Conservation (phyloP, 2,113 vertebrate genomes). For the Lathamus discolor region DNA sequence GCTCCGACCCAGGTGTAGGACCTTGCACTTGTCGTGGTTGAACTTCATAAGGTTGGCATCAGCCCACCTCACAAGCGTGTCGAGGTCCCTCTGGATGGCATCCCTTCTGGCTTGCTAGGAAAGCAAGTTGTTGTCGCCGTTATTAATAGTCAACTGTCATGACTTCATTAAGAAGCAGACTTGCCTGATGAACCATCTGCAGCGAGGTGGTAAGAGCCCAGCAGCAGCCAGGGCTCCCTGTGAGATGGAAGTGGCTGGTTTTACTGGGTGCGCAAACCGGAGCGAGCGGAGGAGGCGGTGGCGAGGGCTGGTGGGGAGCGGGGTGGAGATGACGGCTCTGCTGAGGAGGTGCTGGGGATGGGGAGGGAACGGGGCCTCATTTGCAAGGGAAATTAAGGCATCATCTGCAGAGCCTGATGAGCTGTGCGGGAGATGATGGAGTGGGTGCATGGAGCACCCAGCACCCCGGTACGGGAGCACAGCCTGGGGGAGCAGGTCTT, state of each 20-base stretch:
- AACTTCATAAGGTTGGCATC: no score
- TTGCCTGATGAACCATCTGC: neutral
- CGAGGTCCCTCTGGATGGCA: no score
- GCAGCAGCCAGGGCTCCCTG: neutral
- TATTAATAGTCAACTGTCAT: neutral
- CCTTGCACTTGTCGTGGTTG: no score
- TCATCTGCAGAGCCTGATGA: constrained; percentile 29
- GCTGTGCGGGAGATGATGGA: neutral
- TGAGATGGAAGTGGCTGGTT: neutral
- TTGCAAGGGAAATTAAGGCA: constrained; percentile 74
- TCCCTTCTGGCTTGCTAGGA: neutral
- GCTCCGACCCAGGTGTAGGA: no score
- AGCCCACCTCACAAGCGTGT: no score
- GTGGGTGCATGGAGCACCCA: neutral
- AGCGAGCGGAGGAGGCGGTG: neutral
- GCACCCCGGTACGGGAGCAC: fast-evolving
- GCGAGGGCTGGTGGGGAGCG: neutral
- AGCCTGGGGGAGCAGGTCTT: neutral
- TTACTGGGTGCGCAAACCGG: neutral
- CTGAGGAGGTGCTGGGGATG: constrained; percentile 6
- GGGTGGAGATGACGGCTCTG: neutral
- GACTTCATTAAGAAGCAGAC: neutral
- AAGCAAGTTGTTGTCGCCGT: neutral
- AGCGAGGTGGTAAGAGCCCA: neutral
- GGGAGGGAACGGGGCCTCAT: constrained; percentile 15